Conservation (phyloP, 2,113 vertebrate genomes). For the Piaya cayana region DNA sequence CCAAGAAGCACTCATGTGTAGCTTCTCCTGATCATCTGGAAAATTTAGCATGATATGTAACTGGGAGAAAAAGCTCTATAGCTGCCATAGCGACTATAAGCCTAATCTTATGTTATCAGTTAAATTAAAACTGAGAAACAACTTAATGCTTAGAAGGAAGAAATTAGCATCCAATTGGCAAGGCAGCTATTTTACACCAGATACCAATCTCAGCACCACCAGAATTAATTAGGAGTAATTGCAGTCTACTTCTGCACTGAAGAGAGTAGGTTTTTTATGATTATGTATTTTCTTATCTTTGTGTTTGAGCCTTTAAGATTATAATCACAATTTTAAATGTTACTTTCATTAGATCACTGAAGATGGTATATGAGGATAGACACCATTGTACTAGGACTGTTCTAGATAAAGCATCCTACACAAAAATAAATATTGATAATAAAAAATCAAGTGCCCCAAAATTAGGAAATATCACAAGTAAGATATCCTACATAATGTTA, state of each 20-base stretch:
- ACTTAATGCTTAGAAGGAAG: background rate
- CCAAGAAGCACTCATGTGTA: background rate
- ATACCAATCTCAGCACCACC: conserved; percentile 37
- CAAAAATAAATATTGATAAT: background rate
- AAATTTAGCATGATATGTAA: background rate
- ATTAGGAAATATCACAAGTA: background rate
- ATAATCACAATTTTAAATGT: background rate
- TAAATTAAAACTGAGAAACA: conserved; percentile 25
- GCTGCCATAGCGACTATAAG: background rate
- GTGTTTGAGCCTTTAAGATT: background rate
- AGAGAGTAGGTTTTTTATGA: background rate
- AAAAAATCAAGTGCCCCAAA: background rate
- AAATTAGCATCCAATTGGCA: conserved; percentile 34
- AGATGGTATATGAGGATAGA: background rate
- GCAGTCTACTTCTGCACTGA: background rate
- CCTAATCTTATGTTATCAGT: background rate
- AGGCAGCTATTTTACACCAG: conserved; percentile 26
- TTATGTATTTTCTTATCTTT: conserved; percentile 41
- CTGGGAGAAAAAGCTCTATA: background rate
- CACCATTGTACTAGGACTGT: background rate
- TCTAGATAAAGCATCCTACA: background rate
- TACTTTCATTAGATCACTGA: background rate
- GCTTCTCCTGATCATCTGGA: background rate
- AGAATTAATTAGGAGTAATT: conserved; percentile 59
- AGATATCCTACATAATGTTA: background rate